Evolutionary conservation across 2,888 invertebrate genomes (phyloP).

Genomic region (Barypeithes pellucidus): DNA sequence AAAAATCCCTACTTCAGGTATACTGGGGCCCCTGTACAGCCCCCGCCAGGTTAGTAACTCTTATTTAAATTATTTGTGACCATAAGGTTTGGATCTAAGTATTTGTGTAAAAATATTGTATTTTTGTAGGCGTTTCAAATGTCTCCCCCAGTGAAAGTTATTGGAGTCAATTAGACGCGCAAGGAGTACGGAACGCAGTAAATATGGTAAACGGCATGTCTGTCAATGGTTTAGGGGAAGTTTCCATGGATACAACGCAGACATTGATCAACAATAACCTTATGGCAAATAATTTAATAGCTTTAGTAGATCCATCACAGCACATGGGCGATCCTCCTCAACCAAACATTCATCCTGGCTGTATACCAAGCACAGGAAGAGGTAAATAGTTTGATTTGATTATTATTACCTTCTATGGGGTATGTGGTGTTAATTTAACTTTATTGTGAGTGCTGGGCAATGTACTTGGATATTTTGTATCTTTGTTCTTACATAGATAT

Average conservation of each 20-base stretch:
- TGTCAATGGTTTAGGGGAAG: constrained; percentile 82
- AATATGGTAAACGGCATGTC: constrained; percentile 85
- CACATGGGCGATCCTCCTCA: constrained; percentile 70
- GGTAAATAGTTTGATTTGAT: constrained; percentile 57
- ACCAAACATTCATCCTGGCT: constrained; percentile 78
- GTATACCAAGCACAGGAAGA: constrained; percentile 77
- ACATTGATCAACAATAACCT: constrained; percentile 73
- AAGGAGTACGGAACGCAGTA: constrained; percentile 78
- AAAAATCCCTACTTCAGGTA: constrained; percentile 99
- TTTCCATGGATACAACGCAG: constrained; percentile 80
- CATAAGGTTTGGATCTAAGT: background rate
- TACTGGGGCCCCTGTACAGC: constrained; percentile 92
- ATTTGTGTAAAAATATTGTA: background rate
- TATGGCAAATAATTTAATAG: constrained; percentile 71
- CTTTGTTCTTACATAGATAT: too few species aligned
- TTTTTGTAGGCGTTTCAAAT: constrained; percentile 78
- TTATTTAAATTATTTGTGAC: background rate
- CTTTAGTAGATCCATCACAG: constrained; percentile 66
- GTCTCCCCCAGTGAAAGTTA: constrained; percentile 95
- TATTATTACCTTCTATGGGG: too few species aligned
- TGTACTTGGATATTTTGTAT: too few species aligned
- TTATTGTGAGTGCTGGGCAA: too few species aligned
- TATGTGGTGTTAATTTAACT: too few species aligned
- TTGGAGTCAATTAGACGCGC: constrained; percentile 89
- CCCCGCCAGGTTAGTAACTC: constrained; percentile 78